Evolutionary conservation across 2,888 invertebrate species (phyloP).

Genomic region (Cheilosia soror): DNA sequence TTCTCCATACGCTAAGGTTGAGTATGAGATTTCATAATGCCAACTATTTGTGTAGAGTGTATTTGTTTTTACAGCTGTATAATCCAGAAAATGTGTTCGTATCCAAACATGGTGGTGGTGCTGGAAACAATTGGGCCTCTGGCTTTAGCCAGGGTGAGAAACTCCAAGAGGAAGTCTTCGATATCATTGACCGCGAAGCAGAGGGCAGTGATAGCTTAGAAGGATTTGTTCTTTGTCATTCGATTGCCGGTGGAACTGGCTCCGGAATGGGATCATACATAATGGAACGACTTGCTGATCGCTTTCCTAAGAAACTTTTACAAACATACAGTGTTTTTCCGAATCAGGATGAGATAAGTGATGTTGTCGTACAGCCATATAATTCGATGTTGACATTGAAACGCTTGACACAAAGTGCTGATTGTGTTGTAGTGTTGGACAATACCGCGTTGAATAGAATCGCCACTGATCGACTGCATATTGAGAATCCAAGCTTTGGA

Average conservation of each 20-base stretch:
- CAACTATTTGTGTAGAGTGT: no score
- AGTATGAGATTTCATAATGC: conserved; percentile 23
- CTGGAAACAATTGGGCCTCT: conserved; percentile 99
- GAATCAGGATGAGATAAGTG: conserved; percentile 97
- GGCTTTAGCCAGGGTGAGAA: conserved; percentile 97
- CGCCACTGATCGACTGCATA: conserved; percentile 96
- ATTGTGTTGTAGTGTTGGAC: conserved; percentile 98
- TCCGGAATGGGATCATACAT: conserved; percentile 99
- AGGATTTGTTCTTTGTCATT: conserved; percentile 99
- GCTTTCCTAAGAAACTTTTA: conserved; percentile 98
- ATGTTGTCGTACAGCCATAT: conserved; percentile 98
- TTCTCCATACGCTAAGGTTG: conserved; percentile 96
- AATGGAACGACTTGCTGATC: conserved; percentile 94
- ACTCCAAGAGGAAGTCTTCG: conserved; percentile 97
- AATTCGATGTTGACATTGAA: conserved; percentile 97
- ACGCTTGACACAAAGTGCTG: conserved; percentile 96
- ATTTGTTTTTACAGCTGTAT: conserved; percentile 88
- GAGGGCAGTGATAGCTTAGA: conserved; percentile 99
- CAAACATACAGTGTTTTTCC: conserved; percentile 99
- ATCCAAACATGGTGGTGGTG: conserved; percentile 98
- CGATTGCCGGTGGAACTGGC: conserved; percentile 99
- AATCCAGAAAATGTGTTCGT: conserved; percentile 99
- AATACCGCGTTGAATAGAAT: conserved; percentile 98
- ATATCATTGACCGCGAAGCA: conserved; percentile 99
- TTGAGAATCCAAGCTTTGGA: conserved; percentile 97